Conservation (phyloP, 2,797 vertebrate species). For the Periophthalmus magnuspinnatus region DNA sequence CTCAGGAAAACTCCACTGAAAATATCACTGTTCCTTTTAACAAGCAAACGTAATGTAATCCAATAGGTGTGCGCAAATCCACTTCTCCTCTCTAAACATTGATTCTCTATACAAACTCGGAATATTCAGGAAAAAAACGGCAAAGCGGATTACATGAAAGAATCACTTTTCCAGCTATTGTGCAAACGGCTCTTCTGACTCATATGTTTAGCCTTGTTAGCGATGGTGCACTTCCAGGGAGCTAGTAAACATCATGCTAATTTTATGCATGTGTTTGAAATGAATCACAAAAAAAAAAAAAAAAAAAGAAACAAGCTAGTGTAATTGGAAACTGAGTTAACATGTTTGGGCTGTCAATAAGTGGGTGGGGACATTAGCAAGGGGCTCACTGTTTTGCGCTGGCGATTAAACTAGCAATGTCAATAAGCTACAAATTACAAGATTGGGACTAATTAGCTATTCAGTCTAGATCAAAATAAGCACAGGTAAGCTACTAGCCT, state of each 20-base stretch:
- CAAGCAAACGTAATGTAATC: conserved; percentile 48
- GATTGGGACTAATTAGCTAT: not conserved
- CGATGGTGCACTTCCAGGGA: conserved; percentile 56
- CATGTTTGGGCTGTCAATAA: not conserved
- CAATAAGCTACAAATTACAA: not conserved
- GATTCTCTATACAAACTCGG: conserved; percentile 52
- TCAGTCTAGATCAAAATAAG: not conserved
- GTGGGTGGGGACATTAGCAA: not conserved
- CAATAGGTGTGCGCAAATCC: conserved; percentile 47
- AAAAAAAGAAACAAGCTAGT: not conserved
- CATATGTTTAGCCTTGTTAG: conserved; percentile 52
- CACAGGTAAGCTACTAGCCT: not conserved
- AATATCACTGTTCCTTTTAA: conserved; percentile 41
- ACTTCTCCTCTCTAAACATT: conserved; percentile 47
- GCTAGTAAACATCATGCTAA: conserved; percentile 57
- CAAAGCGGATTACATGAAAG: conserved; percentile 64
- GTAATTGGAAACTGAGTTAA: not conserved
- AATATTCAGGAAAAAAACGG: conserved; percentile 51
- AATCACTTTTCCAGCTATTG: conserved; percentile 56
- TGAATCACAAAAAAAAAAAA: not conserved
- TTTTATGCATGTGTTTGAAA: conserved; percentile 24
- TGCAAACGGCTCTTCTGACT: conserved; percentile 54
- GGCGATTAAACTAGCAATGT: not conserved
- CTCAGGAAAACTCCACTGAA: conserved; percentile 21
- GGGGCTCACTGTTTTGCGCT: not conserved